Percentiles rank a stretch among this genome's conserved stretches.
These are phyloP conservation scores for Artibeus jamaicensis DNA, from an alignment of 2,797 vertebrate genomes.

Conservation along the genomic window DNA sequence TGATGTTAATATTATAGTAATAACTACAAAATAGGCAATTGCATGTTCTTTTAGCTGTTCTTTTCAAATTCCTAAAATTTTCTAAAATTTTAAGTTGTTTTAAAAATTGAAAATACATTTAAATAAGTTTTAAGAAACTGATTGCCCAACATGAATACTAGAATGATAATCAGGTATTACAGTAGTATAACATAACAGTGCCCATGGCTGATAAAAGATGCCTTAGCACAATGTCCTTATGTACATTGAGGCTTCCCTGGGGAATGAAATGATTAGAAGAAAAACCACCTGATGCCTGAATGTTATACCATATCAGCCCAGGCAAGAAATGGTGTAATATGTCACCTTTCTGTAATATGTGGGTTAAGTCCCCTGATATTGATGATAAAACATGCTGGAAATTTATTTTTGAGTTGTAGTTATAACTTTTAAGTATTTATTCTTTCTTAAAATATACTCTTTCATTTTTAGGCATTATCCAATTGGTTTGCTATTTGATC, in stretches of 20 bases:
- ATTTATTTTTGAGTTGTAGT: slow-evolving; percentile 44
- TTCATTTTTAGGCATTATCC: slow-evolving; percentile 94
- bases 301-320: neutral
- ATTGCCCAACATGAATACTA: neutral
- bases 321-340: neutral
- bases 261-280: neutral
- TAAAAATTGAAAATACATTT: neutral
- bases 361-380: neutral
- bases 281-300: neutral
- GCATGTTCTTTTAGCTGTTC: neutral
- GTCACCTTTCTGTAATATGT: neutral
- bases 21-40: neutral
- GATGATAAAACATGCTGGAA: neutral
- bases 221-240: neutral
- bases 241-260: neutral
- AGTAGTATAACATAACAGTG: neutral
- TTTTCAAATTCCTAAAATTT: slow-evolving; percentile 22
- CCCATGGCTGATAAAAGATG: neutral
- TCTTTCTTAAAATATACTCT: slow-evolving; percentile 45
- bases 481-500: slow-evolving; percentile 97
- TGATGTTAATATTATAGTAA: neutral
- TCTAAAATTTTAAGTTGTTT: slow-evolving; percentile 39
- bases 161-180: neutral
- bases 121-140: neutral
- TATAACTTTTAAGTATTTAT: slow-evolving; percentile 43